A percentile compares a stretch with the other conserved stretches of the same genome.
phyloP scores from a whole-genome alignment of 2,888 invertebrate genomes.

The Dryomyza anilis region DNA sequence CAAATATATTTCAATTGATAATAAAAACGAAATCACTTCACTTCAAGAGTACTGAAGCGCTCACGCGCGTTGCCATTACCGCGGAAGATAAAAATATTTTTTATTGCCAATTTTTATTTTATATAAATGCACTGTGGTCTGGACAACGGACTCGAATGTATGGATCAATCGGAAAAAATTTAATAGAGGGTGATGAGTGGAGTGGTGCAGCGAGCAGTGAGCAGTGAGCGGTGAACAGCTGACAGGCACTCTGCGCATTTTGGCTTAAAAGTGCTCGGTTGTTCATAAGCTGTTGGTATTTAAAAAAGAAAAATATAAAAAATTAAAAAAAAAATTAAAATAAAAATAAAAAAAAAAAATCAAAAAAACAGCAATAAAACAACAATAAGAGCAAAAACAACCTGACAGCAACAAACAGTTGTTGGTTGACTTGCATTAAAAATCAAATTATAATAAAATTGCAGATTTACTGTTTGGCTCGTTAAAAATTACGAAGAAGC shows the following conservation, averaged over 20 bases:
- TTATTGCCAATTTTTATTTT: too few species aligned
- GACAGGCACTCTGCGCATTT: conserved; percentile 6
- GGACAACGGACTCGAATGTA: too few species aligned
- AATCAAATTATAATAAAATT: conserved; percentile 43
- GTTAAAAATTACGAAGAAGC: conserved; percentile 32
- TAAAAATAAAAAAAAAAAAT: not conserved
- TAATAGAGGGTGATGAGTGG: too few species aligned
- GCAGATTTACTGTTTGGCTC: conserved; percentile 41
- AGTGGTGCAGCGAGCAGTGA: too few species aligned
- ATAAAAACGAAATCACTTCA: too few species aligned
- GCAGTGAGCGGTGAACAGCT: not conserved
- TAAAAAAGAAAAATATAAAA: not conserved
- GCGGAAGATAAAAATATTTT: too few species aligned
- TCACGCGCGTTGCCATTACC: too few species aligned
- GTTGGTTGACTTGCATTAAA: conserved; percentile 36
- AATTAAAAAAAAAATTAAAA: not conserved
- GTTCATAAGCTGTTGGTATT: conserved; percentile 13
- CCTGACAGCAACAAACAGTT: conserved; percentile 8
- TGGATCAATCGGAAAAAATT: too few species aligned
- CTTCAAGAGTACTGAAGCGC: too few species aligned
- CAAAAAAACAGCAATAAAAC: not conserved
- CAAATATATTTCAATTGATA: too few species aligned
- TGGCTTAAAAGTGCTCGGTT: not conserved
- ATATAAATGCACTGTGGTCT: too few species aligned
- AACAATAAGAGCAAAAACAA: not conserved